Percentiles rank a stretch among this genome's conserved stretches.
phyloP scores from a whole-genome alignment of 2,113 vertebrate genomes.

The Neomonachus schauinslandi region DNA sequence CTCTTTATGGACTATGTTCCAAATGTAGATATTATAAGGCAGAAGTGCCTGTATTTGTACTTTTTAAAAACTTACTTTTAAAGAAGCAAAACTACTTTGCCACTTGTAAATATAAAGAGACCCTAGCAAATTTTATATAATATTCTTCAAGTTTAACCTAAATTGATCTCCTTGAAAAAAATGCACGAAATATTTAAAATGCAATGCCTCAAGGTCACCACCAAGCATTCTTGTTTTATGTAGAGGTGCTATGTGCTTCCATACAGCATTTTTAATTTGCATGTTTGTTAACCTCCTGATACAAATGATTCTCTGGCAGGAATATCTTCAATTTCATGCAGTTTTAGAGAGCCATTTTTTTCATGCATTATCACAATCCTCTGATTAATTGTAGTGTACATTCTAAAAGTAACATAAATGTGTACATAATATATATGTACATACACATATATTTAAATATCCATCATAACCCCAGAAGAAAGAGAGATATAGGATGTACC shows the following conservation, averaged over 20 bases:
- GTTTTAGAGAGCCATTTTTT: constrained; percentile 32
- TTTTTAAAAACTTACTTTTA: background rate
- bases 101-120: constrained; percentile 1
- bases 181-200: constrained; percentile 77
- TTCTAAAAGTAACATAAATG: constrained; percentile 44
- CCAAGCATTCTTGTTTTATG: constrained; percentile 68
- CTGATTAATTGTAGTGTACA: constrained; percentile 59
- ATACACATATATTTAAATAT: constrained; percentile 46
- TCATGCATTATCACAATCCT: background rate
- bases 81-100: background rate
- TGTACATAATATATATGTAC: background rate
- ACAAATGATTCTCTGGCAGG: constrained; percentile 25
- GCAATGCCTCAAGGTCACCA: constrained; percentile 77
- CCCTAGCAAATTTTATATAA: background rate
- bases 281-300: constrained; percentile 77
- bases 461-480: constrained; percentile 51
- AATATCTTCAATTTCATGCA: constrained; percentile 57
- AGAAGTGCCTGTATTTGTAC: background rate
- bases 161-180: constrained; percentile 55
- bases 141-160: constrained; percentile 64
- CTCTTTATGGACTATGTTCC: background rate
- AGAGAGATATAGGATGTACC: constrained; percentile 62
- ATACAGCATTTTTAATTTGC: constrained; percentile 74
- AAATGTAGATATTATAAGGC: background rate
- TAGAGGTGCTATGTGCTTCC: constrained; percentile 49